A percentile compares a stretch with the other conserved stretches of the same genome.
phyloP scores from a whole-genome alignment of 2,797 vertebrate species.

The Danio albolineatus region DNA sequence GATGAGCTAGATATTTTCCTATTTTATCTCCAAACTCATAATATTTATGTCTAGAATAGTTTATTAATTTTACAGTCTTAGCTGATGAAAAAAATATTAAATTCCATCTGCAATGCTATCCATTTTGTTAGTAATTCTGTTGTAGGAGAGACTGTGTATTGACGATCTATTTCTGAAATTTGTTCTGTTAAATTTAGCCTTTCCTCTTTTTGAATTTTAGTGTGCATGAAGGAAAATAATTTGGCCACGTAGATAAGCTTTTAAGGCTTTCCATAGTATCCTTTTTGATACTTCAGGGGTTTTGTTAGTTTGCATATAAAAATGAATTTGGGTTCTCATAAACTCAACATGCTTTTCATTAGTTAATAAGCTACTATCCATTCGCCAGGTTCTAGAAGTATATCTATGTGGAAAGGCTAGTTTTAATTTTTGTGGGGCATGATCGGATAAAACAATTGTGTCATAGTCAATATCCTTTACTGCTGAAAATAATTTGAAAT shows the following conservation, averaged over 20 bases:
- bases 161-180: no score
- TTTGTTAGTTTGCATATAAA: neutral
- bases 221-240: neutral
- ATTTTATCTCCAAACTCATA: constrained; percentile 2
- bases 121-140: neutral
- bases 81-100: neutral
- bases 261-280: neutral
- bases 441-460: neutral
- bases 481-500: neutral
- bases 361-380: neutral
- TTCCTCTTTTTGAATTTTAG: no score
- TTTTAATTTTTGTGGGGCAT: neutral
- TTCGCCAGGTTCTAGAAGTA: neutral
- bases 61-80: neutral
- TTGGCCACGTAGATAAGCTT: neutral
- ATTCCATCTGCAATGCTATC: neutral
- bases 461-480: neutral
- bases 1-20: neutral
- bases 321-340: neutral
- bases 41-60: neutral
- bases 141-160: neutral
- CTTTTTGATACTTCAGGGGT: neutral
- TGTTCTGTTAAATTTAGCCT: no score
- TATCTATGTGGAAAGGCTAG: neutral
- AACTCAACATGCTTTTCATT: neutral